Evolutionary conservation across 2,797 vertebrate genomes (phyloP), one percentile per base, ranked within the genome.

Genomic region (Schizopygopsis malacanthus): DNA sequence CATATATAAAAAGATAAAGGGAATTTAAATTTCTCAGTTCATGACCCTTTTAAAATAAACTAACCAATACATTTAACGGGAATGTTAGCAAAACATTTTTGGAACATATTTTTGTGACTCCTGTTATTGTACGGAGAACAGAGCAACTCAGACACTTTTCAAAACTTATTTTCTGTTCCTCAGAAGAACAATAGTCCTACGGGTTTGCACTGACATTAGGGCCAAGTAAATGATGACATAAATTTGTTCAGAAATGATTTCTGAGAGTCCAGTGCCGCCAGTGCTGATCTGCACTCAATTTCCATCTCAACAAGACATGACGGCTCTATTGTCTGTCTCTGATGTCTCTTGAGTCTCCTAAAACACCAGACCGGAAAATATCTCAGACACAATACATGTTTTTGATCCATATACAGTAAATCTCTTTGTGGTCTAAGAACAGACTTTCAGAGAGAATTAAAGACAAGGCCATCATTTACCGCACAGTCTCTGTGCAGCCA

Each of bases 371-470:
- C 81, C n/a, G 39, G 52, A 86, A 43, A 16, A 63, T 83, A n/a
- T 56, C 33, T 63, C 73, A 56, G 71, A 75, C 61, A n/a, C 25
- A 52, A 47, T 25, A 73, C 45, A 18, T 54, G 70, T n/a, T 84
- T 59, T 70, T 86, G 52, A 81, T 85, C 25, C 54, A 79, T 16
- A 47, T 5, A 33, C 83, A 77, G 45, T 88, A 85, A 50, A 85
- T 88, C 80, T 89, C 37, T 78, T 83, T 85, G 67, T 50, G 54
- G 73, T 52, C 8, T 9, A 41, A 45, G 45, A 39, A 20, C 61
- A 84, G 71, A 86, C 22, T 20, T 83, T 79, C 63, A 73, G 76
- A 78, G 41, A 28, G 54, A 54, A 82, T 81, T 28, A 50, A 16
- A 76, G 85, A 8, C 52, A 39, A 25, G 70, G 37, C 43, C 61